phyloP scores from a whole-genome alignment of 2,113 vertebrate species.

The Scortum barcoo region DNA sequence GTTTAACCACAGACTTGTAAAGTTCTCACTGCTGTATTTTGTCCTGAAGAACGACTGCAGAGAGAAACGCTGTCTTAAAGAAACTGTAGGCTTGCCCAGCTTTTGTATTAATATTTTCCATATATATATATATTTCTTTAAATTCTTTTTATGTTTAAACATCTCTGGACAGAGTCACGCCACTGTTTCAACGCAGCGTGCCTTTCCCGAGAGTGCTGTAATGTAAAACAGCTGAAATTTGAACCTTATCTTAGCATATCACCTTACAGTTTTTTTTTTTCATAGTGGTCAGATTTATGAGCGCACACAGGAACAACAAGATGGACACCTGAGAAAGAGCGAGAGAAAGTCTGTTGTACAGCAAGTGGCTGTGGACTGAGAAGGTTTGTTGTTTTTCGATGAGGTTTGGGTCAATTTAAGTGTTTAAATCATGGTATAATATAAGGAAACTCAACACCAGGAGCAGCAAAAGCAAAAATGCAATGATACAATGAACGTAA shows the following conservation, averaged over 20 bases:
- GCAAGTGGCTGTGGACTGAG: not conserved
- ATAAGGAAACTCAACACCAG: not conserved
- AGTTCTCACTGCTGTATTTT: conserved; percentile 13
- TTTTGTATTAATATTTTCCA: conserved; percentile 27
- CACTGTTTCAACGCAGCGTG: not conserved
- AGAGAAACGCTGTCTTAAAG: not conserved
- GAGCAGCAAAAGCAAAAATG: not conserved
- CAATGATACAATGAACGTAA: not conserved
- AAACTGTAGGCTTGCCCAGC: not conserved
- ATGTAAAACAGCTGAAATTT: conserved; percentile 72
- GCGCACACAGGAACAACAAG: conserved; percentile 41
- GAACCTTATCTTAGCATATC: conserved; percentile 50
- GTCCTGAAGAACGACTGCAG: not conserved
- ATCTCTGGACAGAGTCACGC: conserved; percentile 23
- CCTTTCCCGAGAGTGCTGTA: conserved; percentile 36
- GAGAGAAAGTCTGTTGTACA: not conserved
- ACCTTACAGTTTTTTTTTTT: conserved; percentile 63
- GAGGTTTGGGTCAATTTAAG: not conserved
- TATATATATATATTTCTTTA: not conserved
- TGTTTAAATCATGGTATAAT: accelerated
- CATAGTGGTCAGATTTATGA: conserved; percentile 77
- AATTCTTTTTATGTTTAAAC: not conserved
- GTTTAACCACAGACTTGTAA: conserved; percentile 19
- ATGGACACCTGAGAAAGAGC: conserved; percentile 69
- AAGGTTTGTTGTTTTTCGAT: conserved; percentile 13